Base-by-base conservation (phyloP, 1,140 invertebrate genomes). In the Colletes latitarsis region DNA sequence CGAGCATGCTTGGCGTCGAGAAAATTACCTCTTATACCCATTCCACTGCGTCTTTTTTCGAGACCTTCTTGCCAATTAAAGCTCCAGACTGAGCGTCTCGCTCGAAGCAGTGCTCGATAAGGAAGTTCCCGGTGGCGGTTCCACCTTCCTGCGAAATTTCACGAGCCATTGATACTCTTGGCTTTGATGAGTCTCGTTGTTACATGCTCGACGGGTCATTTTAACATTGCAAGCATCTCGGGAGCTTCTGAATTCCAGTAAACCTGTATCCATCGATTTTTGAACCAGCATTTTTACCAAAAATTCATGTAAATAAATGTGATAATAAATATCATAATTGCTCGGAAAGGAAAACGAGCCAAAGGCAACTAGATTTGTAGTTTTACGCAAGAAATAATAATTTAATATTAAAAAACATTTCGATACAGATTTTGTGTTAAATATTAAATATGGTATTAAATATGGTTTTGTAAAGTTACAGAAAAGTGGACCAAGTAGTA, bases 51-150 rank as follows among this genome's bases (percentile, higher is more conserved):
- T 39, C 67, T 58, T 63, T 76, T 66, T 62, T 21, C 75, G n/a
- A 19, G n/a, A 43, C 19, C 64, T 82, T 70, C 71, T 77, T 82
- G 30, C 64, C 79, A 85, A 85, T 85, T 85, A 85, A 84, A 69
- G 41, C 77, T 21, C 57, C 68, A 76, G 53, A 84, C 72, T 73
- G 68, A 62, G 81, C 71, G 58, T 84, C 19, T 53, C 19, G 52
- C 30, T 43, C 30, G 17, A 49, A 71, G 43, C 39, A 75, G 62
- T 55, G 41, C 46, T 43, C 73, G 58, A 85, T 82, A 77, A 82
- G 78, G 63, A 71, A 85, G 67, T 84, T 82, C 49, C 64, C 53
- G 60, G 67, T 52, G 69, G 58, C 49, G 63, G 64, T 82, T 73
- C 77, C 62, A 19, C 67, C 69, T 77, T 75, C 68, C 60, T 66